Conservation (phyloP, 2,888 invertebrate species). For the Entomobrya proxima region DNA sequence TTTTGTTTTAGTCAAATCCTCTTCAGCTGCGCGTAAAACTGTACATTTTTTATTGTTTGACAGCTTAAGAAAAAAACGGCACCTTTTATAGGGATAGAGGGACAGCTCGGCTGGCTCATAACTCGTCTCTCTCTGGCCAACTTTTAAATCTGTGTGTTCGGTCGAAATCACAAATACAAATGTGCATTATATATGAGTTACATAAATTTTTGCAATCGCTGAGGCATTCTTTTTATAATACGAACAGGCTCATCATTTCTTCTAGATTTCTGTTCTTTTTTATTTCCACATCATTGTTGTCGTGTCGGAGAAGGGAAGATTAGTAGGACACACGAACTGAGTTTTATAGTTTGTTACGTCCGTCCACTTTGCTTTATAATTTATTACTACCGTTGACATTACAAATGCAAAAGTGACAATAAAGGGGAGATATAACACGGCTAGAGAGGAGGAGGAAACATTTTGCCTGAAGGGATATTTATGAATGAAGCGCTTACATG, state of each 20-base stretch:
- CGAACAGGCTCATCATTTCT: too few relatives aligned
- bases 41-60: conserved; percentile 38
- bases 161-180: too few relatives aligned
- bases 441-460: not conserved
- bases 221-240: too few relatives aligned
- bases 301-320: not conserved
- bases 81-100: not conserved
- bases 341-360: conserved; percentile 1
- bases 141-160: too few relatives aligned
- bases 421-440: not conserved
- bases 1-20: not conserved
- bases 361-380: conserved; percentile 12
- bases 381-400: conserved; percentile 45
- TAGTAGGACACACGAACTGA: not conserved
- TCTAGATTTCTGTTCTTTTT: too few relatives aligned
- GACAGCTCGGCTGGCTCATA: not conserved
- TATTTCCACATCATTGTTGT: too few relatives aligned
- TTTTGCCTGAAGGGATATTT: conserved; percentile 24
- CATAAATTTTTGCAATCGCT: too few relatives aligned
- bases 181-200: too few relatives aligned
- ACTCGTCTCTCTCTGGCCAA: too few relatives aligned
- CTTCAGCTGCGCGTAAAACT: not conserved
- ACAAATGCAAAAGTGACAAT: conserved; percentile 44
- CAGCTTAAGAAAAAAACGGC: conserved; percentile 18
- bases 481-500: conserved; percentile 21